These are phyloP conservation scores for Hippocampus abdominalis DNA, from an alignment of 2,113 vertebrate species.

Conservation along the genomic window DNA sequence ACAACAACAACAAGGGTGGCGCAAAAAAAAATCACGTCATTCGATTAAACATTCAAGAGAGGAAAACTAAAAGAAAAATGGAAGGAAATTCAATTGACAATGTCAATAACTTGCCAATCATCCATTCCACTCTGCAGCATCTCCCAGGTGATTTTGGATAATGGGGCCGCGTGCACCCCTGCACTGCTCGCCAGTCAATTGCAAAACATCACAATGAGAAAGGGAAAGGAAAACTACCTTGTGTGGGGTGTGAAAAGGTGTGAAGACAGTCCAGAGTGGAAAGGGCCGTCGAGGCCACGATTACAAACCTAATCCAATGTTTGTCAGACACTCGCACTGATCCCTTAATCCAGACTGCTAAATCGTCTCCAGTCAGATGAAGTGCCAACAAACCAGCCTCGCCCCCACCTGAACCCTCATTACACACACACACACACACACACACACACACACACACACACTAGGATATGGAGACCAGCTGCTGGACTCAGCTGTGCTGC, in stretches of 20 bases:
- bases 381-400: constrained; percentile 27
- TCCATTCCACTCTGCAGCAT: not conserved
- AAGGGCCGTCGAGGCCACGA: constrained; percentile 36
- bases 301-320: constrained; percentile 69
- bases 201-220: constrained; percentile 28
- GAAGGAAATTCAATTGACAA: not conserved
- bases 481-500: constrained; percentile 59
- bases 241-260: constrained; percentile 15
- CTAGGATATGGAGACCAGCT: constrained; percentile 57
- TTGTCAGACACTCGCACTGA: constrained; percentile 63
- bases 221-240: constrained; percentile 15
- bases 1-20: not conserved
- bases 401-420: constrained; percentile 2
- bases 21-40: not conserved
- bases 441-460: constrained; percentile 33
- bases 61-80: not conserved
- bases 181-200: not conserved
- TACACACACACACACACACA: not conserved
- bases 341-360: constrained; percentile 63
- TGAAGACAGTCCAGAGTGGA: constrained; percentile 10
- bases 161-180: not conserved
- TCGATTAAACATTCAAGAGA: not conserved
- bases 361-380: constrained; percentile 41
- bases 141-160: not conserved
- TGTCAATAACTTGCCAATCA: not conserved